These are phyloP conservation scores for Macaca nemestrina DNA, from an alignment of 2,113 vertebrate genomes.

Conservation along the genomic window DNA sequence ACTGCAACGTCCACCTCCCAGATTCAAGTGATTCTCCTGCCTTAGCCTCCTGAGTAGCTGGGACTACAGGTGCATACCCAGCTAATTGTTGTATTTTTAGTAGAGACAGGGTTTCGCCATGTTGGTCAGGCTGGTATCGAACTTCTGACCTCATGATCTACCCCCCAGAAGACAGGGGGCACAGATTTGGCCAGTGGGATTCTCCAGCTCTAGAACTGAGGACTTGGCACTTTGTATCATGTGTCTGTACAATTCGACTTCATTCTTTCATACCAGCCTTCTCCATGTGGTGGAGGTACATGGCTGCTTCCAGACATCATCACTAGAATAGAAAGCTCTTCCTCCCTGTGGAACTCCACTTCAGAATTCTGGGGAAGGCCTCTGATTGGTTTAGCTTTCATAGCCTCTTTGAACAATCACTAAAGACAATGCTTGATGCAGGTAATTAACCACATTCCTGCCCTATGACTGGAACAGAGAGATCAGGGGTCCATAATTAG, in stretches of 20 bases:
- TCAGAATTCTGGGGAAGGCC: neutral
- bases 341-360: accelerated
- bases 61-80: no score
- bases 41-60: no score
- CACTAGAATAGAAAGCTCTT: neutral
- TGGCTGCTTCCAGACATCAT: neutral
- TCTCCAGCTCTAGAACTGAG: neutral
- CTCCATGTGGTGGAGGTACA: neutral
- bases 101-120: no score
- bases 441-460: neutral
- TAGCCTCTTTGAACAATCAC: neutral
- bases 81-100: no score
- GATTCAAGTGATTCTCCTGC: no score
- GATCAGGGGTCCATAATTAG: neutral
- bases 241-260: neutral
- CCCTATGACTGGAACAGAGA: neutral
- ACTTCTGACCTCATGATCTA: no score
- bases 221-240: neutral
- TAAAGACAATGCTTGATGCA: neutral
- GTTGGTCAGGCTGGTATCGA: no score
- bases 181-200: neutral
- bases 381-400: neutral
- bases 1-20: no score
- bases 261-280: neutral
- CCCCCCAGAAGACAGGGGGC: neutral